phyloP scores from a whole-genome alignment of 1,140 invertebrate species.

The Euborellia annulipes region DNA sequence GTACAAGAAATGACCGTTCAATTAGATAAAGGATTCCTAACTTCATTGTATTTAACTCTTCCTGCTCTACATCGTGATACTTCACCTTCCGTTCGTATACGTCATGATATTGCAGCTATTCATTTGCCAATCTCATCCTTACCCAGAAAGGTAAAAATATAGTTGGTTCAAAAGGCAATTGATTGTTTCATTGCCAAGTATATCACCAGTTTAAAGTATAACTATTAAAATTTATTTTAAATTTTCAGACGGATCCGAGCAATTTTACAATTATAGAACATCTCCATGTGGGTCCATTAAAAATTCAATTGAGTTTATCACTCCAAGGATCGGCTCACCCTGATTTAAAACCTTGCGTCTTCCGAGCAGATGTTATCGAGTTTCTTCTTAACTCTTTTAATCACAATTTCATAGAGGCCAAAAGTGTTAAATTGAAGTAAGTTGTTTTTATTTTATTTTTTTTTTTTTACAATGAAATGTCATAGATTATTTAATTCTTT shows the following conservation, averaged over 20 bases:
- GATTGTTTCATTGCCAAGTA: too few relatives aligned
- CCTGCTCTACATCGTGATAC: slow-evolving; percentile 35
- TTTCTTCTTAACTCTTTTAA: slow-evolving; percentile 44
- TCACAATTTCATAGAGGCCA: slow-evolving; percentile 42
- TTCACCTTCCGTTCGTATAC: slow-evolving; percentile 32
- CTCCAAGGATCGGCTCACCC: slow-evolving; percentile 34
- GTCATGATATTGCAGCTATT: slow-evolving; percentile 38
- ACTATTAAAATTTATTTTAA: too few relatives aligned
- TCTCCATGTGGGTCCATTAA: slow-evolving; percentile 49
- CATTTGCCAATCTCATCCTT: slow-evolving; percentile 36
- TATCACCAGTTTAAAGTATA: too few relatives aligned
- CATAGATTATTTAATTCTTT: too few relatives aligned
- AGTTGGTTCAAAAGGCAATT: slow-evolving; percentile 1
- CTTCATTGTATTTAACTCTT: slow-evolving; percentile 41
- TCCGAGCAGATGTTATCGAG: slow-evolving; percentile 30
- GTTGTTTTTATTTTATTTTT: too few relatives aligned
- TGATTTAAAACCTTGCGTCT: slow-evolving; percentile 23
- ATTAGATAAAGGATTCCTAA: slow-evolving; percentile 54
- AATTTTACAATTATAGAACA: slow-evolving; percentile 37
- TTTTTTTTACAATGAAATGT: too few relatives aligned
- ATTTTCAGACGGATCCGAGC: too few relatives aligned
- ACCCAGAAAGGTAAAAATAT: slow-evolving; percentile 23
- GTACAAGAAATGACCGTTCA: slow-evolving; percentile 56
- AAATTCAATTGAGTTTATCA: slow-evolving; percentile 49
- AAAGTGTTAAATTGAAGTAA: slow-evolving; percentile 44